Conservation (phyloP, 2,888 invertebrate species). For the Drosophila anomelani region DNA sequence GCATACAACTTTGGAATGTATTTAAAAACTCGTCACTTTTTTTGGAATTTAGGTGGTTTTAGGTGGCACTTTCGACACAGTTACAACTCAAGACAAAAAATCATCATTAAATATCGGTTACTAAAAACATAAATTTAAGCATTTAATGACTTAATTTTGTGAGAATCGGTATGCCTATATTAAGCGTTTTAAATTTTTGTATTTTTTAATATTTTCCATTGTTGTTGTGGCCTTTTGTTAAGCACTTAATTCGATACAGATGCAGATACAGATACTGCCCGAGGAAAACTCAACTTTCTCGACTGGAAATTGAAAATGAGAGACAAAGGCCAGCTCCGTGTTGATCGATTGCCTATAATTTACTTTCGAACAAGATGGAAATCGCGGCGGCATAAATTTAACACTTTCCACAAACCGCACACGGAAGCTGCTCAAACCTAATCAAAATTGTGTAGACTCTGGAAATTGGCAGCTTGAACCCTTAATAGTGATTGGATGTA, state of each 20-base stretch:
- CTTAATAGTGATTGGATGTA: slow-evolving; percentile 60
- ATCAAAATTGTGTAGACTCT: slow-evolving; percentile 64
- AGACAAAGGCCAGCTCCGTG: slow-evolving; percentile 10
- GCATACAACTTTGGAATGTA: not conserved
- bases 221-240: not conserved
- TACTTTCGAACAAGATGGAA: slow-evolving; percentile 37
- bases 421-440: slow-evolving; percentile 58
- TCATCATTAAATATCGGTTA: no score
- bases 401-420: slow-evolving; percentile 42
- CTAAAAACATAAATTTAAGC: not conserved
- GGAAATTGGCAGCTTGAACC: slow-evolving; percentile 45
- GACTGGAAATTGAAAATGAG: slow-evolving; percentile 9
- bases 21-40: not conserved
- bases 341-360: slow-evolving; percentile 46
- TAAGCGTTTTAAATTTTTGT: not conserved
- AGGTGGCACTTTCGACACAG: not conserved
- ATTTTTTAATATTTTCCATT: slow-evolving; percentile 4
- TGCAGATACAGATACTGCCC: slow-evolving; percentile 15
- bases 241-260: slow-evolving; percentile 17
- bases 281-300: slow-evolving; percentile 40
- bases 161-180: not conserved
- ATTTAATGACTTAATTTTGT: not conserved
- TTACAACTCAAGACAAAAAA: not conserved
- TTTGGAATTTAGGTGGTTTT: not conserved
- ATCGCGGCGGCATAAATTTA: slow-evolving; percentile 18